Conservation (phyloP, 1,140 invertebrate genomes). For the Scaptomyza montana region DNA sequence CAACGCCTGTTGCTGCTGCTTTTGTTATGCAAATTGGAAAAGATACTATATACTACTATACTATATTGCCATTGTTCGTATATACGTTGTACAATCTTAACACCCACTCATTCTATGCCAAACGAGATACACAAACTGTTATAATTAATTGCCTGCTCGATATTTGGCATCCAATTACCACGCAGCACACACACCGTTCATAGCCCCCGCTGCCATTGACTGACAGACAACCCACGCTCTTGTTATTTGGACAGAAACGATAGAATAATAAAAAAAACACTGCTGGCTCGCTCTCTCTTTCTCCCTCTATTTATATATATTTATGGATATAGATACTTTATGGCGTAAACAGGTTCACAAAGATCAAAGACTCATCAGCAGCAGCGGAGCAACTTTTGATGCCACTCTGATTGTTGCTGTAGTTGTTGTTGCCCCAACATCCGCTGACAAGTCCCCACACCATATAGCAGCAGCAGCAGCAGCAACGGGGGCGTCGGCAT, state of each 20-base stretch:
- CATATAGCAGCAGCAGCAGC: background rate
- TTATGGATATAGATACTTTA: conserved; percentile 64
- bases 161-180: conserved; percentile 68
- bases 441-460: conserved; percentile 55
- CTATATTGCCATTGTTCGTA: background rate
- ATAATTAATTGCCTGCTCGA: conserved; percentile 78
- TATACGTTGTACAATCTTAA: conserved; percentile 29
- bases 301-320: conserved; percentile 14
- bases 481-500: conserved; percentile 27
- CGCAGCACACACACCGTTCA: conserved; percentile 16
- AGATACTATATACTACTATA: conserved; percentile 18
- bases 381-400: conserved; percentile 41
- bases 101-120: conserved; percentile 58
- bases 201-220: background rate
- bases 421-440: conserved; percentile 41
- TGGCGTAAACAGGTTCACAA: conserved; percentile 68
- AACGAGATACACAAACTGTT: conserved; percentile 64
- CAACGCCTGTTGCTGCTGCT: conserved; percentile 35
- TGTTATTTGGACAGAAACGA: conserved; percentile 35
- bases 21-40: conserved; percentile 72
- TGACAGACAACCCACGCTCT: conserved; percentile 53
- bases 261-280: conserved; percentile 53
- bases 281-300: background rate
- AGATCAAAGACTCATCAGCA: conserved; percentile 77
- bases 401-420: conserved; percentile 31